Base-by-base conservation (phyloP, 2,888 invertebrate species). In the Adelphocoris suturalis region DNA sequence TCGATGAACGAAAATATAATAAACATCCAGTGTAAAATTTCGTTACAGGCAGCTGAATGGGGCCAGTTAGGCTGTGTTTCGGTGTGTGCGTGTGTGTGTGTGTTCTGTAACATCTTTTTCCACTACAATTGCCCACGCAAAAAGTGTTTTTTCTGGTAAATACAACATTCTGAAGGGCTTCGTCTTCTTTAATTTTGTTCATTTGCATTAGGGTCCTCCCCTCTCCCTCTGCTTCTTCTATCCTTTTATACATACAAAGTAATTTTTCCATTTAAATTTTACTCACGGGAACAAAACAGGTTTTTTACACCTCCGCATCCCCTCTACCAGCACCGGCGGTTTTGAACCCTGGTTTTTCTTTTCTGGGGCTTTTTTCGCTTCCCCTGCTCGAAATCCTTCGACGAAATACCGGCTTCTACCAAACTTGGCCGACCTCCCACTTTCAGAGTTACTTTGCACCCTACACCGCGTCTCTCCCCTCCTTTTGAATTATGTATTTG, bases 241-340 rank as follows among this genome's bases (percentile, higher is more conserved):
- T 19, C 68, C 68, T 23, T 23, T 68, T 68, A 68, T 68, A 68
- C 23, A 68, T 23, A 68, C 68, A 68, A 68, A 68, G 68, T 68
- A 68, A 68, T 68, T 68, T 68, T 68, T 68, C 68, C 68, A 68
- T 68, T 68, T 68, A 68, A 68, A 68, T 68, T 68, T 68, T 68
- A 68, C 68, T 68, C 68, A 68, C 68, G 68, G 68, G 68, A 68
- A 68, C 68, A 68, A 68, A 68, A 68, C 68, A 68, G 68, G 68
- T 68, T 68, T 37, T 68, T 68, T 68, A 68, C 68, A 68, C 68
- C 68, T 68, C 23, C 68, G 11, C 19, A 23, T 23, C 68, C 68
- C 68, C 68, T 68, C 23, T 11, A 13, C 52, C 16, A 52, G 11
- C 5, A 52, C 16, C 23, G 57, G n/a, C 13, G 68, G 68, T 23